These are phyloP conservation scores for Rhagologus leucostigma DNA, from an alignment of 2,113 vertebrate genomes.

Conservation along the genomic window DNA sequence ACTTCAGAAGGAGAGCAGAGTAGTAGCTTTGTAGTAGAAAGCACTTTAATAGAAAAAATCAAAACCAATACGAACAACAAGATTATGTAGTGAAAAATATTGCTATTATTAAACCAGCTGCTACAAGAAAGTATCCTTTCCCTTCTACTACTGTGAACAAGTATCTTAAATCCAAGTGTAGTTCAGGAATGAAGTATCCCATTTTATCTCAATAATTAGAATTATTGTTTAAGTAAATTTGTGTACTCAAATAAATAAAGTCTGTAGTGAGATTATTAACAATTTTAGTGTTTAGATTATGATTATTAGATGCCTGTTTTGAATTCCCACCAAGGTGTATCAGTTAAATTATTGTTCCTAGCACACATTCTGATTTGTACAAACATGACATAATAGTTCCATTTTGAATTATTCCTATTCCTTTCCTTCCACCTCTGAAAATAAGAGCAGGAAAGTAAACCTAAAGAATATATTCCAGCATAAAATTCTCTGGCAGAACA, in stretches of 20 bases:
- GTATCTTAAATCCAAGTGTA: neutral
- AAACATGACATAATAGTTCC: neutral
- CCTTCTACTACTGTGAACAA: neutral
- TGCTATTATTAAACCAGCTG: neutral
- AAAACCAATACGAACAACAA: neutral
- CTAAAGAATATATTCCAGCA: neutral
- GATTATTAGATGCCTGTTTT: neutral
- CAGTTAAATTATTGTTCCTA: neutral
- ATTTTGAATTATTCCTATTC: neutral
- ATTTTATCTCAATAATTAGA: neutral
- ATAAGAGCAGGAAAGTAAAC: neutral
- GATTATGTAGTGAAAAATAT: neutral
- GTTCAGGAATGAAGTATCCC: neutral
- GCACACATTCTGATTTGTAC: neutral
- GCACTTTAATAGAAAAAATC: neutral
- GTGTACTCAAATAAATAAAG: neutral
- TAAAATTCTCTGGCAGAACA: neutral
- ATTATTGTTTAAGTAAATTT: neutral
- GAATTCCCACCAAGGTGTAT: neutral
- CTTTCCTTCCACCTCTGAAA: accelerated
- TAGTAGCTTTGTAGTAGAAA: neutral
- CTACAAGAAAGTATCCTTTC: neutral
- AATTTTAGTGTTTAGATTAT: neutral
- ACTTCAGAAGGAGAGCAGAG: neutral
- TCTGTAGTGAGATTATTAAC: neutral